Conservation (phyloP, 2,888 invertebrate species). For the Stramonita haemastoma region DNA sequence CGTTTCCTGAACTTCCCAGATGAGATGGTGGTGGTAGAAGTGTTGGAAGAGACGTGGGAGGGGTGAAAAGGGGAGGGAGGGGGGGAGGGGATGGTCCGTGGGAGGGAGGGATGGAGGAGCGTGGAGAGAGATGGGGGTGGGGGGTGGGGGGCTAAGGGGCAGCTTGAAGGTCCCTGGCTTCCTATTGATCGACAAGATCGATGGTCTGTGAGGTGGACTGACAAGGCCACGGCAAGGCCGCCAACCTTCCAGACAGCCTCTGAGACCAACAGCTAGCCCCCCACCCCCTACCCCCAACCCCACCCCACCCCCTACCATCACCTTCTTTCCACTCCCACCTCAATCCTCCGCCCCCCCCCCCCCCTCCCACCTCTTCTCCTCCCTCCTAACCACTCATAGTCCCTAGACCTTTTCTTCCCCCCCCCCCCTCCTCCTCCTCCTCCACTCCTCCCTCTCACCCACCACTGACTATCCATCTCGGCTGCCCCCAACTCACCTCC, state of each 20-base stretch:
- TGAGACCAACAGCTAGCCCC: not conserved
- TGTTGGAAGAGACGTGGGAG: not conserved
- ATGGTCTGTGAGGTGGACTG: not conserved
- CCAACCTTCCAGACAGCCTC: not conserved
- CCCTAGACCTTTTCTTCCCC: not conserved
- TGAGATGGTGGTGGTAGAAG: not conserved
- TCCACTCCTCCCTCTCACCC: not conserved
- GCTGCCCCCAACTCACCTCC: not conserved
- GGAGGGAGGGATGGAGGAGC: not conserved
- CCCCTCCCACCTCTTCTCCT: not conserved
- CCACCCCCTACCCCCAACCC: not conserved
- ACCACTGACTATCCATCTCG: not conserved
- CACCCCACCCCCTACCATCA: not conserved
- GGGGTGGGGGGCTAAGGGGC: not conserved
- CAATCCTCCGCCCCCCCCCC: not conserved
- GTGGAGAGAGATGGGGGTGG: not conserved
- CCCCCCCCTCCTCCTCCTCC: not conserved
- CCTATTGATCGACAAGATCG: constrained; percentile 20
- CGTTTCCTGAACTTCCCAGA: not conserved
- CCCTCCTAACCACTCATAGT: not conserved
- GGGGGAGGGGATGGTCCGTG: not conserved
- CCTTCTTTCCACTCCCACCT: not conserved
- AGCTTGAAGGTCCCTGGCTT: constrained; percentile 28
- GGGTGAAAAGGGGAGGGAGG: not conserved
- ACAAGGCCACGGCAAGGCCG: constrained; percentile 13